phyloP scores from a whole-genome alignment of 2,797 vertebrate genomes.

The Falco rusticolus region DNA sequence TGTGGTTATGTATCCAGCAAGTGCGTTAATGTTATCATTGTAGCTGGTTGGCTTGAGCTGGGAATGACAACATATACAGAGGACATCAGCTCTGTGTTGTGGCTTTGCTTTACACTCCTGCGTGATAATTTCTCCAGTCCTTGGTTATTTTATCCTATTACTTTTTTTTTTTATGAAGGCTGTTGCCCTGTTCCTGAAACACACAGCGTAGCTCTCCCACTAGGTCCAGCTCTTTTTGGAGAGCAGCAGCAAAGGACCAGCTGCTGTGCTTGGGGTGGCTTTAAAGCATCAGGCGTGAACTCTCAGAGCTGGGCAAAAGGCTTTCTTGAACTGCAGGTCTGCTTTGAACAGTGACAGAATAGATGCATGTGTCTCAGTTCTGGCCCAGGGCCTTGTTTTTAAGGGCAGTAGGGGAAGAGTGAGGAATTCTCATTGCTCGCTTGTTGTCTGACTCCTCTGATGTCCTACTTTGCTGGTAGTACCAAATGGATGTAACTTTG shows the following conservation, averaged over 20 bases:
- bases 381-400: neutral
- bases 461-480: neutral
- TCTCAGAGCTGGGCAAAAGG: neutral
- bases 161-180: neutral
- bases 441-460: neutral
- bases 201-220: neutral
- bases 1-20: conserved; percentile 44
- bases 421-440: neutral
- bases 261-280: neutral
- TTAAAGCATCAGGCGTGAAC: neutral
- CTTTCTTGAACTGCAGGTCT: neutral
- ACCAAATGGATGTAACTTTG: neutral
- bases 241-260: neutral
- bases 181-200: neutral
- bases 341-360: neutral
- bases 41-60: conserved; percentile 6
- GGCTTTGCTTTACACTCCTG: conserved; percentile 28
- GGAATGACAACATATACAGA: neutral
- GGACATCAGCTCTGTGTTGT: conserved; percentile 36
- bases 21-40: conserved; percentile 48
- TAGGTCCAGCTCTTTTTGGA: neutral
- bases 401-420: neutral
- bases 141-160: neutral
- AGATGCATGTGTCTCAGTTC: neutral
- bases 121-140: neutral